Evolutionary conservation across 2,113 vertebrate species (phyloP), one percentile per base, ranked within the genome.

Genomic region (Silurus asotus): DNA sequence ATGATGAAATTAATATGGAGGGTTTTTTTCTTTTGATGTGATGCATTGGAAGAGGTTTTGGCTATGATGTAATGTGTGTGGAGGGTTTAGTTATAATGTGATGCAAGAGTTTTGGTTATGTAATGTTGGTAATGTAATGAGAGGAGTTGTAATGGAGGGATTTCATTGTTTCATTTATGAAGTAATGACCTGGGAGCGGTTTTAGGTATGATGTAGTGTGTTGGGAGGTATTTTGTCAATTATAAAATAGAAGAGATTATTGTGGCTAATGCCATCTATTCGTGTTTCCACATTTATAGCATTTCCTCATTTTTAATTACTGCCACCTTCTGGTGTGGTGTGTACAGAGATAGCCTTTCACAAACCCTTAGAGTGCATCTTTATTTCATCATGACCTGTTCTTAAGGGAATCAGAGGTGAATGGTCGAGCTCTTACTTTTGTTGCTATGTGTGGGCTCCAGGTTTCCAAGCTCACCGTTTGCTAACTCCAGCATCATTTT

Each of bases 401-500:
- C 2, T 0, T 25, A 13, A 55, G n/a, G 23, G 74, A 55, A 14
- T 77, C 4, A 15, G 65, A 20, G 69, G 37, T 19, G 69, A 72
- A 6, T 13, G 8, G 19, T 45, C 51, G 9, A 6, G 19, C 48
- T 75, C 25, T 69, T 4, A 14, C n/a, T 28, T 20, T 20, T 19
- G 28, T 48, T 20, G 69, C 19, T 10, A 10, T 11, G 0, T 15
- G 11, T 55, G 51, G 23, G 6, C 79, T 75, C 76, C 59, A 28
- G 51, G 85, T 82, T 74, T 58, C 51, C 20, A 79, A 20, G 5
- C 79, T 28, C 70, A 81, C 85, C 62, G 76, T 45, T 37, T 5
- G 9, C 77, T 61, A 37, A 20, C 19, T 13, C 15, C 83, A 64
- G 55, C 8, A 25, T 75, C 74, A 55, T 79, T 76, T n/a, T 61